A percentile compares a stretch with the other conserved stretches of the same genome.
Conservation (phyloP, 2,113 vertebrate species). For the Psettodes erumei region DNA sequence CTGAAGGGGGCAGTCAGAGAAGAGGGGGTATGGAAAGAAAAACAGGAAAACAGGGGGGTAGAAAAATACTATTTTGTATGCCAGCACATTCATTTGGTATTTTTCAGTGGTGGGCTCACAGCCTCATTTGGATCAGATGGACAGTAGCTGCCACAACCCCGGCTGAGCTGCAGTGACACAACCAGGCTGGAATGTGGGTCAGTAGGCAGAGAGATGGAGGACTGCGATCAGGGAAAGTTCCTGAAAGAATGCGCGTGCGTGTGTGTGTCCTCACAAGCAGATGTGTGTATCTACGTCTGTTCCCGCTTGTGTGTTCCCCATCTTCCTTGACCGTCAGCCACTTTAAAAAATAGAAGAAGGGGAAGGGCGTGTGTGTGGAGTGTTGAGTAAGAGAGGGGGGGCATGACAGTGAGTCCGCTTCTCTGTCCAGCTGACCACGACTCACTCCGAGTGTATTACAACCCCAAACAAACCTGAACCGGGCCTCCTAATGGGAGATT, state of each 20-base stretch:
- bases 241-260: slow-evolving; percentile 5
- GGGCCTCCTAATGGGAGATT: not conserved
- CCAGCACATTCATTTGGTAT: slow-evolving; percentile 1
- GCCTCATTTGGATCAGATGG: slow-evolving; percentile 54
- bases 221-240: slow-evolving; percentile 52
- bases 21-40: not conserved
- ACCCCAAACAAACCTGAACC: not conserved
- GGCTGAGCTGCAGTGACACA: slow-evolving; percentile 69
- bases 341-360: slow-evolving; percentile 61
- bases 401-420: slow-evolving; percentile 50
- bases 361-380: slow-evolving; percentile 64
- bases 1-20: not conserved
- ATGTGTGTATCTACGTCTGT: slow-evolving; percentile 45
- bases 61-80: slow-evolving; percentile 13
- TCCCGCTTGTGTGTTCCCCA: slow-evolving; percentile 56
- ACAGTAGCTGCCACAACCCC: slow-evolving; percentile 34
- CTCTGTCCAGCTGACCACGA: slow-evolving; percentile 31
- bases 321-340: slow-evolving; percentile 57
- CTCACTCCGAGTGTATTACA: not conserved
- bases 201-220: slow-evolving; percentile 63
- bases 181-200: slow-evolving; percentile 74
- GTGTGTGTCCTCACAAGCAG: slow-evolving; percentile 2
- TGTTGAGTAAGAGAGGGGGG: slow-evolving; percentile 62
- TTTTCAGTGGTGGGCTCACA: slow-evolving; percentile 5
- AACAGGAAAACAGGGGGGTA: not conserved